A percentile compares a stretch with the other conserved stretches of the same genome.
These are phyloP conservation scores for Misgurnus mizolepis DNA, from an alignment of 2,113 vertebrate species.

Conservation along the genomic window DNA sequence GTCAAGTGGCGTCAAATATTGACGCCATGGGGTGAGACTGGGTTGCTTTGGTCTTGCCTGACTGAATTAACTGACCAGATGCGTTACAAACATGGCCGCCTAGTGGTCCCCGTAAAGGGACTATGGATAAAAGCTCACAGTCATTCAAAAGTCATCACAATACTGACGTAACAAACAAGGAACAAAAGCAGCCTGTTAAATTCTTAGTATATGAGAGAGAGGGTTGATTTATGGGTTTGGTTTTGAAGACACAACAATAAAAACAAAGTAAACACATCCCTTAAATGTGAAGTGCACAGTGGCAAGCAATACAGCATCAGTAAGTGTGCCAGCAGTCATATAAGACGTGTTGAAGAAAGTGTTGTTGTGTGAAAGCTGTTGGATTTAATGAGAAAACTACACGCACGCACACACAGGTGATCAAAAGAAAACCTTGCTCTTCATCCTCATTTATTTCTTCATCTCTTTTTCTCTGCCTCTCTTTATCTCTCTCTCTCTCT, in stretches of 20 bases:
- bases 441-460: conserved; percentile 38
- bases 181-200: background rate
- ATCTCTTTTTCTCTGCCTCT: conserved; percentile 16
- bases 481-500: conserved; percentile 17
- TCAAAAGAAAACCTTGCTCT: conserved; percentile 30
- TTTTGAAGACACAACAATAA: too few species aligned
- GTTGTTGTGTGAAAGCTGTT: conserved; percentile 19
- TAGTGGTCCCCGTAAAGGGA: too few species aligned
- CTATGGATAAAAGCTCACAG: too few species aligned
- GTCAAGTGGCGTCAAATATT: too few species aligned
- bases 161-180: too few species aligned
- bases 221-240: background rate
- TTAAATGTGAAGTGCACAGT: too few species aligned
- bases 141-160: too few species aligned
- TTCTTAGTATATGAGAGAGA: background rate
- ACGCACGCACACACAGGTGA: conserved; percentile 18
- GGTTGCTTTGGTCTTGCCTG: too few species aligned
- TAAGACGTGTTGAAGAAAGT: background rate
- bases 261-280: too few species aligned
- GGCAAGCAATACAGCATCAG: background rate
- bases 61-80: too few species aligned
- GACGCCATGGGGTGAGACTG: too few species aligned
- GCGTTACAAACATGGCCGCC: too few species aligned
- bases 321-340: background rate
- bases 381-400: conserved; percentile 21